Evolutionary conservation across 2,888 invertebrate genomes (phyloP).

Genomic region (Reticulitermes lucifugus): DNA sequence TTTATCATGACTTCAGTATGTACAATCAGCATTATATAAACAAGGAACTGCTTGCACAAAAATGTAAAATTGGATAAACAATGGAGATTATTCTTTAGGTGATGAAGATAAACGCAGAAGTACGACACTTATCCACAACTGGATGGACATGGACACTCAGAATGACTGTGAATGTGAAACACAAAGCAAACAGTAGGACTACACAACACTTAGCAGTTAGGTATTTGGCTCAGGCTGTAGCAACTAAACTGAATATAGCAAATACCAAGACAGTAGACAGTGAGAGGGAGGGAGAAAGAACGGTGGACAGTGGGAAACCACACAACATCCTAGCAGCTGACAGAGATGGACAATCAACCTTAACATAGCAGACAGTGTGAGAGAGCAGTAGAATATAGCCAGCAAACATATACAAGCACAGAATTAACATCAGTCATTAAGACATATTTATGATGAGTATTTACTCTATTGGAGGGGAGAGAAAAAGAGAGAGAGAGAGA

Average conservation of each 20-base stretch:
- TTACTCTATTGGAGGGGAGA: no score
- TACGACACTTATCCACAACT: slow-evolving; percentile 7
- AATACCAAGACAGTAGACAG: slow-evolving; percentile 36
- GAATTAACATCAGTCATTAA: no score
- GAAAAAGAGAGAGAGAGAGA: no score
- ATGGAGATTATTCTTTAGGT: neutral
- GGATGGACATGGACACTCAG: slow-evolving; percentile 16
- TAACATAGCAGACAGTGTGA: slow-evolving; percentile 30
- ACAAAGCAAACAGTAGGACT: slow-evolving; percentile 24
- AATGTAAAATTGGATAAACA: neutral
- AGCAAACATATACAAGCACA: slow-evolving; percentile 1
- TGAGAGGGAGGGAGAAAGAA: slow-evolving; percentile 7
- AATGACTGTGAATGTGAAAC: slow-evolving; percentile 16
- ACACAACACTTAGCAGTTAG: slow-evolving; percentile 28
- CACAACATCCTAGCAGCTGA: slow-evolving; percentile 21
- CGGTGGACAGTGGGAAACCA: slow-evolving; percentile 16
- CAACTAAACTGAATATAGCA: slow-evolving; percentile 41
- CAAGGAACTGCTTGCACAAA: neutral
- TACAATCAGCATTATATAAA: neutral
- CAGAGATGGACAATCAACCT: slow-evolving; percentile 24
- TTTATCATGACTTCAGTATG: neutral
- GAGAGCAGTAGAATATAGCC: neutral
- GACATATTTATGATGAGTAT: no score
- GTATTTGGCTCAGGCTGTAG: slow-evolving; percentile 41
- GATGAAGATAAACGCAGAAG: neutral